Percentiles rank a stretch among this genome's conserved stretches.
Conservation (phyloP, 2,113 vertebrate species). For the Zosterops borbonicus region DNA sequence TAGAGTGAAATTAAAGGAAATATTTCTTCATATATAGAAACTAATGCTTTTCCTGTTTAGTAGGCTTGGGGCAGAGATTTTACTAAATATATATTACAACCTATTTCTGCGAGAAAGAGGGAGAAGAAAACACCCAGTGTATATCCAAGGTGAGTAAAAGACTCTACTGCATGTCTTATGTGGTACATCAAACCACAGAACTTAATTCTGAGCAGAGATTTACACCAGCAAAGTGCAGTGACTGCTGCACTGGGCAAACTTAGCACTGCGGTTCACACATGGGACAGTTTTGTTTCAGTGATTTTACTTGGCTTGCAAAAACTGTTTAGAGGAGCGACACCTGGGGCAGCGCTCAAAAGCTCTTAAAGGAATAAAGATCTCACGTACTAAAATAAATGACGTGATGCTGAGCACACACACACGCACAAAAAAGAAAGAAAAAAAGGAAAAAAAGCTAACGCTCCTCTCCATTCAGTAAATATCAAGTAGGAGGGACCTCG, state of each 20-base stretch:
- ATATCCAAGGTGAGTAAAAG: not conserved
- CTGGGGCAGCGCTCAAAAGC: not conserved
- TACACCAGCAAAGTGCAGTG: not conserved
- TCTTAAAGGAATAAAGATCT: not conserved
- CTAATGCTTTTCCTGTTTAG: not conserved
- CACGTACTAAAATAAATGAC: accelerated
- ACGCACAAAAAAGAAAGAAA: not conserved
- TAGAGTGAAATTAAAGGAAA: not conserved
- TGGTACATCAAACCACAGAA: not conserved
- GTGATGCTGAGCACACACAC: not conserved
- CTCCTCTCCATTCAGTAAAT: not conserved
- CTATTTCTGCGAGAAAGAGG: not conserved
- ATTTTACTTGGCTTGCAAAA: not conserved
- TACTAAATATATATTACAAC: not conserved
- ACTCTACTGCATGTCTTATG: accelerated
- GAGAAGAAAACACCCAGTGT: not conserved
- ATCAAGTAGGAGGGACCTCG: not conserved
- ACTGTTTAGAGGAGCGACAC: not conserved
- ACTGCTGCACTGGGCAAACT: not conserved
- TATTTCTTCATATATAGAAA: not conserved
- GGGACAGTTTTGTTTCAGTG: not conserved
- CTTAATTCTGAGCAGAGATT: not conserved
- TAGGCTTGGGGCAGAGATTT: not conserved
- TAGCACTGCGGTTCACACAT: not conserved
- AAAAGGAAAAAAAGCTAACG: not conserved